These are phyloP conservation scores for Bombus turneri DNA, from an alignment of 1,140 invertebrate species.

Conservation along the genomic window DNA sequence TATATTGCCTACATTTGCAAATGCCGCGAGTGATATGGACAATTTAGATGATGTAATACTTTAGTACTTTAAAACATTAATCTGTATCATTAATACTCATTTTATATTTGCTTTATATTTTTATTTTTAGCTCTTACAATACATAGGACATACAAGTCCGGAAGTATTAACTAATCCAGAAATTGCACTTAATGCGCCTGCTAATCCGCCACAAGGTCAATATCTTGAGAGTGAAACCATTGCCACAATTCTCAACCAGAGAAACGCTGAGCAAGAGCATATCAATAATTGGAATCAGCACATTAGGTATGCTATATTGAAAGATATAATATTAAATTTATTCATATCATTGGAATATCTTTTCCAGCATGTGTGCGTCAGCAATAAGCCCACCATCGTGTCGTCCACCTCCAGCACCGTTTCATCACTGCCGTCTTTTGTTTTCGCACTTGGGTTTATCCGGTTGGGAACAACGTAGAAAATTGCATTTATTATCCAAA, in stretches of 20 bases:
- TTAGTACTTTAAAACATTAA: conserved; percentile 43
- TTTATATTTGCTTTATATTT: not conserved
- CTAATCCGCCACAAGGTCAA: conserved; percentile 86
- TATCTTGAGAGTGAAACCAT: conserved; percentile 92
- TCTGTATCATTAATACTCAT: not conserved
- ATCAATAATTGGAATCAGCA: conserved; percentile 82
- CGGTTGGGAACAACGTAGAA: conserved; percentile 93
- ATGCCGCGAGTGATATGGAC: conserved; percentile 94
- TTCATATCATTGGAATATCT: not conserved
- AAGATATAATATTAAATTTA: not conserved
- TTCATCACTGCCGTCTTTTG: conserved; percentile 93
- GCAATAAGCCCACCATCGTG: conserved; percentile 73
- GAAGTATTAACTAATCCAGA: conserved; percentile 91
- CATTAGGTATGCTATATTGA: conserved; percentile 66
- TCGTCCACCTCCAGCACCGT: conserved; percentile 84
- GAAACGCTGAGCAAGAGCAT: conserved; percentile 90
- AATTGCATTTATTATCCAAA: conserved; percentile 94
- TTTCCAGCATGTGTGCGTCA: conserved; percentile 73
- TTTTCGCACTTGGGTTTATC: conserved; percentile 95
- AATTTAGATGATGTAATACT: conserved; percentile 94
- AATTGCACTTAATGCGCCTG: conserved; percentile 88
- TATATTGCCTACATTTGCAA: conserved; percentile 90
- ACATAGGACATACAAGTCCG: conserved; percentile 95
- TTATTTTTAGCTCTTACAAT: conserved; percentile 89
- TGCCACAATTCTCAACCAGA: conserved; percentile 90